phyloP scores from a whole-genome alignment of 2,797 vertebrate species.

The Limosa lapponica region DNA sequence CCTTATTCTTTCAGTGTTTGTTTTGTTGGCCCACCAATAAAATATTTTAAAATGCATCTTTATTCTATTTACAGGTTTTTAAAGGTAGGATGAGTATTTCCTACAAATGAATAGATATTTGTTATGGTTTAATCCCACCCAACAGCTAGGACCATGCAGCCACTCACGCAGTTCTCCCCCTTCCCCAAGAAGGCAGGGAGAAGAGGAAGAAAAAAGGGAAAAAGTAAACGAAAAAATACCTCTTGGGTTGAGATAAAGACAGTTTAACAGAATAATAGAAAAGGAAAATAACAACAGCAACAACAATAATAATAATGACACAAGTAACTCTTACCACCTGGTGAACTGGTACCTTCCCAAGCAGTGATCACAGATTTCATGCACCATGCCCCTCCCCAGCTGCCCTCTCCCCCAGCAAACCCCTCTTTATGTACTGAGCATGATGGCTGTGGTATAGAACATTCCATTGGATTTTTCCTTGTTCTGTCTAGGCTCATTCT shows the following conservation, averaged over 20 bases:
- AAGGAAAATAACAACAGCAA: not conserved
- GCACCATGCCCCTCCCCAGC: too few relatives aligned
- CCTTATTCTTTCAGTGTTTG: not conserved
- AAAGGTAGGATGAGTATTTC: not conserved
- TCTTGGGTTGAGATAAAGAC: not conserved
- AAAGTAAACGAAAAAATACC: not conserved
- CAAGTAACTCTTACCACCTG: not conserved
- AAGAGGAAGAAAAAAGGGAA: not conserved
- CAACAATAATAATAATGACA: not conserved
- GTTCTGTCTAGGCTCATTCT: not conserved
- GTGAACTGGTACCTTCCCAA: not conserved
- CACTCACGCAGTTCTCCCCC: not conserved
- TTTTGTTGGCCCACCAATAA: not conserved
- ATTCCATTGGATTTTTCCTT: not conserved
- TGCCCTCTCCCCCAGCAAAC: not conserved
- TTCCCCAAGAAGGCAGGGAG: not conserved
- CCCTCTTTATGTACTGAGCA: not conserved
- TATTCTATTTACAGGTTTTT: not conserved
- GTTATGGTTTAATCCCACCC: not conserved
- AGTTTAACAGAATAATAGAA: not conserved
- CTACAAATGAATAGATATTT: not conserved
- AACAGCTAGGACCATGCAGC: not conserved
- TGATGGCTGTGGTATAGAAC: not conserved
- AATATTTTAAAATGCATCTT: not conserved
- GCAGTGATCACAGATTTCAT: not conserved